Conservation (phyloP, 2,113 vertebrate genomes). For the Chunga burmeisteri region DNA sequence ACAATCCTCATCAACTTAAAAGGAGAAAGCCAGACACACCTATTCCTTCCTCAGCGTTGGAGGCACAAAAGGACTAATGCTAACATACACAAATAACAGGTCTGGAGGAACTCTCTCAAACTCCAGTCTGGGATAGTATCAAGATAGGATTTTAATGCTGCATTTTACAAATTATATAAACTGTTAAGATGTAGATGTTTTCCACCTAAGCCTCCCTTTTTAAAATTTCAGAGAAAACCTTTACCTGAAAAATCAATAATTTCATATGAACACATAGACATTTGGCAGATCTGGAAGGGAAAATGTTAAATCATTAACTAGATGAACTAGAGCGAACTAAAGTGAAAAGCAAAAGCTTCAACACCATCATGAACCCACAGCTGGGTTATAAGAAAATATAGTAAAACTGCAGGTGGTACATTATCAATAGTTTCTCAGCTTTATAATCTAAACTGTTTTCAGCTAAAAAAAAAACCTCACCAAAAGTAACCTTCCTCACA, state of each 20-base stretch:
- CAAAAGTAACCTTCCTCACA: neutral
- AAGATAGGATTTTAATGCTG: neutral
- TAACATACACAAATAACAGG: slow-evolving; percentile 39
- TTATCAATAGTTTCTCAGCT: neutral
- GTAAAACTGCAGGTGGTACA: neutral
- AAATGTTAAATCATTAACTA: no score
- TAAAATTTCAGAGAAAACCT: neutral
- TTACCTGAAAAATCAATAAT: neutral
- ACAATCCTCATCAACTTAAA: slow-evolving; percentile 42
- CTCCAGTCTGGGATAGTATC: slow-evolving; percentile 4
- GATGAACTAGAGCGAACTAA: neutral
- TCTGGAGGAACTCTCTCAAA: slow-evolving; percentile 39
- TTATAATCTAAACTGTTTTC: neutral
- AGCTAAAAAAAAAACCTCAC: neutral
- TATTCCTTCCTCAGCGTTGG: slow-evolving; percentile 42
- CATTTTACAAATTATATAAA: slow-evolving; percentile 9
- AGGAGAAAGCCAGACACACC: slow-evolving; percentile 58
- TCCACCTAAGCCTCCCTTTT: neutral
- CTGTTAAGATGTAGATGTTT: neutral
- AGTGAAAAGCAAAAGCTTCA: neutral
- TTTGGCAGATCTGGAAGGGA: neutral
- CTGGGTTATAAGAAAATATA: neutral
- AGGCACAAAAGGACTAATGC: slow-evolving; percentile 45
- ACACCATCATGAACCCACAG: neutral
- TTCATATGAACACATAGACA: neutral